These are phyloP conservation scores for Spodoptera picta DNA, from an alignment of 2,888 invertebrate genomes.

Conservation along the genomic window DNA sequence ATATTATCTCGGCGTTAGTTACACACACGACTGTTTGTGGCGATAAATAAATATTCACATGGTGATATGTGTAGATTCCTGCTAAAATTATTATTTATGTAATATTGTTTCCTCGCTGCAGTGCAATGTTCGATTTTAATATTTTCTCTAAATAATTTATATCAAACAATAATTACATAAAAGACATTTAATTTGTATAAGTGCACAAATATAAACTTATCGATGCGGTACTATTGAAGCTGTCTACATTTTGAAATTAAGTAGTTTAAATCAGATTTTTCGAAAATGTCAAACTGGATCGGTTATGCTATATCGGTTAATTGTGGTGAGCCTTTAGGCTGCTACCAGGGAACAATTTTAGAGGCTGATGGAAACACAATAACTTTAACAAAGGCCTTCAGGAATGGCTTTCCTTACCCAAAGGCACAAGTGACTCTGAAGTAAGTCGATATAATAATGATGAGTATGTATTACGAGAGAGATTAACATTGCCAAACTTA, in stretches of 20 bases:
- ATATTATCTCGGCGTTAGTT: too few species aligned
- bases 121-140: too few species aligned
- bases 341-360: slow-evolving; percentile 94
- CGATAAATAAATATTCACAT: too few species aligned
- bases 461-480: neutral
- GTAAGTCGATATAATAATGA: slow-evolving; percentile 62
- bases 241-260: slow-evolving; percentile 1
- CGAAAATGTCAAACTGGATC: slow-evolving; percentile 89
- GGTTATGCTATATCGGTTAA: slow-evolving; percentile 95
- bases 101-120: too few species aligned
- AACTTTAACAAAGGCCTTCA: slow-evolving; percentile 93
- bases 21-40: too few species aligned
- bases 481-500: neutral
- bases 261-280: slow-evolving; percentile 10
- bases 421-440: slow-evolving; percentile 85
- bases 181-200: too few species aligned
- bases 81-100: too few species aligned
- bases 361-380: slow-evolving; percentile 92
- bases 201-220: slow-evolving; percentile 1
- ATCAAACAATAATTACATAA: too few species aligned
- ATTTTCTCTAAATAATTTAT: too few species aligned
- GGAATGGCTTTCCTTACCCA: slow-evolving; percentile 91
- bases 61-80: too few species aligned
- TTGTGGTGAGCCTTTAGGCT: slow-evolving; percentile 93
- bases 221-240: neutral